Percentiles rank a stretch among this genome's conserved stretches.
These are phyloP conservation scores for Agelaius tricolor DNA, from an alignment of 2,113 vertebrate genomes.

Conservation along the genomic window DNA sequence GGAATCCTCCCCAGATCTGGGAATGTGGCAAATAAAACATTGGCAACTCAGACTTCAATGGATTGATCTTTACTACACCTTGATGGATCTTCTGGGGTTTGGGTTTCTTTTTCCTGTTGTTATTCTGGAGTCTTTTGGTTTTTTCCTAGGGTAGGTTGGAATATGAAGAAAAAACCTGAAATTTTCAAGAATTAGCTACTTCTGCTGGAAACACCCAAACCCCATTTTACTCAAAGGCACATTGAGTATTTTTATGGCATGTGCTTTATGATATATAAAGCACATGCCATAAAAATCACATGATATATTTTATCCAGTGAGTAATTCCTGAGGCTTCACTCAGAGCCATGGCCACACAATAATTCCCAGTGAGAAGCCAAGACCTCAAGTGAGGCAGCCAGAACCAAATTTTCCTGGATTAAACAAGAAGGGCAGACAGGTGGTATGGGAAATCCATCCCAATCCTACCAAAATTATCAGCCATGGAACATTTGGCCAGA, in stretches of 20 bases:
- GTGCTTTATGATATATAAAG: too few relatives aligned
- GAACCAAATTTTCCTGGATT: not conserved
- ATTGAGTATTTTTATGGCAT: not conserved
- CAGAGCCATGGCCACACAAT: not conserved
- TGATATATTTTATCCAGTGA: not conserved
- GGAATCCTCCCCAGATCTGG: not conserved
- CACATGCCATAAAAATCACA: too few relatives aligned
- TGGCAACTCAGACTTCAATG: not conserved
- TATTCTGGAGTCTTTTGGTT: not conserved
- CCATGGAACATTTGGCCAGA: not conserved
- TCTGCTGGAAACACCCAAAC: not conserved
- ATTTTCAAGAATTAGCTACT: not conserved
- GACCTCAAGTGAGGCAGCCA: not conserved
- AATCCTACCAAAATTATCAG: not conserved
- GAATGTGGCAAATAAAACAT: not conserved
- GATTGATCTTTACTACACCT: not conserved
- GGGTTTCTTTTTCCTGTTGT: not conserved
- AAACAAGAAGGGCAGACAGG: not conserved
- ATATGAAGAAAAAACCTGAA: not conserved
- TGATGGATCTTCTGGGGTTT: not conserved
- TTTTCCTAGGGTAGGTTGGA: not conserved
- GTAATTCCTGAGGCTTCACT: not conserved
- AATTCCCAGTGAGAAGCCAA: not conserved
- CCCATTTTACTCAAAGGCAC: not conserved
- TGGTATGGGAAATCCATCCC: not conserved